These are phyloP conservation scores for Macrophya alboannulata DNA, from an alignment of 2,888 invertebrate genomes.

Conservation along the genomic window DNA sequence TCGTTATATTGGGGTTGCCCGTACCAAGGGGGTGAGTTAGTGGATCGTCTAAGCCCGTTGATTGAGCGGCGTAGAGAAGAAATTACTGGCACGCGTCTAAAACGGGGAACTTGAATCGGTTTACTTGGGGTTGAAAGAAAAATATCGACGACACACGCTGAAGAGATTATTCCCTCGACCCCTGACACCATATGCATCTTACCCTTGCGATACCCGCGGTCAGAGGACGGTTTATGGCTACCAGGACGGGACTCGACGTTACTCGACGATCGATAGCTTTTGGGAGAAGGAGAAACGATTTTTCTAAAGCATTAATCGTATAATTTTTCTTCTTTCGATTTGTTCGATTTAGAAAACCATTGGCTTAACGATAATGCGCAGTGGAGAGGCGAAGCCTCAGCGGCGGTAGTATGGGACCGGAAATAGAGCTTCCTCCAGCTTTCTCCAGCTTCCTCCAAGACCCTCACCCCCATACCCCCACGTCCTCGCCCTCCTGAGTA, in stretches of 20 bases:
- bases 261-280: background rate
- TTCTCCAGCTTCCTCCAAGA: slow-evolving; percentile 40
- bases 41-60: slow-evolving; percentile 25
- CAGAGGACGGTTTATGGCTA: background rate
- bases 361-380: background rate
- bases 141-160: slow-evolving; percentile 45
- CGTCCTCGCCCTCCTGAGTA: slow-evolving; percentile 45
- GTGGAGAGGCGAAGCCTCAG: background rate
- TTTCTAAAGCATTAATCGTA: background rate
- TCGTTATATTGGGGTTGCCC: background rate
- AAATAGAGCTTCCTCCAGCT: slow-evolving; percentile 71
- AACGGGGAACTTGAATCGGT: slow-evolving; percentile 4
- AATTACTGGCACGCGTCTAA: slow-evolving; percentile 29
- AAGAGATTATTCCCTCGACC: slow-evolving; percentile 44
- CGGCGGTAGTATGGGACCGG: slow-evolving; percentile 62
- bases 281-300: background rate
- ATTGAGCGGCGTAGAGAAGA: slow-evolving; percentile 13
- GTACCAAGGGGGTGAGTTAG: background rate
- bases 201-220: slow-evolving; percentile 9
- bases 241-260: background rate
- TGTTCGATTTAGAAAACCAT: background rate
- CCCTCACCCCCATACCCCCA: slow-evolving; percentile 56
- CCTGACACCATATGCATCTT: background rate
- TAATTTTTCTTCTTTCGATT: background rate
- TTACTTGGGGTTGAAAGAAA: slow-evolving; percentile 44